Percentiles rank a stretch among this genome's conserved stretches.
These are phyloP conservation scores for Drosophila anceps DNA, from an alignment of 2,888 invertebrate species.

Conservation along the genomic window DNA sequence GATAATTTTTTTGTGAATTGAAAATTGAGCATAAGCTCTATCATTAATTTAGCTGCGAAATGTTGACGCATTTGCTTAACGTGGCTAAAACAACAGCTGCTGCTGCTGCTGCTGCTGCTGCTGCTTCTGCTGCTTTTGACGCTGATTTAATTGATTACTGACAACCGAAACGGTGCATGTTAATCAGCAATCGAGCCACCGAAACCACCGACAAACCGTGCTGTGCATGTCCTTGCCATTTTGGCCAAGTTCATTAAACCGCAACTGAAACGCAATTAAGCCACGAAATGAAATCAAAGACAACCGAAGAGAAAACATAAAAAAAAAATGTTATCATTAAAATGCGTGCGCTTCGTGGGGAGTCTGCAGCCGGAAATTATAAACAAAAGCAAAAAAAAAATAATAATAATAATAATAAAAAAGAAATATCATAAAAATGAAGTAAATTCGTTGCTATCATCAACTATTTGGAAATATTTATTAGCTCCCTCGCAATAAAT, in stretches of 20 bases:
- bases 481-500: constrained; percentile 31
- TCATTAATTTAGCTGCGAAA: constrained; percentile 54
- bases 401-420: not conserved
- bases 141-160: constrained; percentile 63
- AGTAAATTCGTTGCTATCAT: constrained; percentile 35
- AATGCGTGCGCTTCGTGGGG: constrained; percentile 53
- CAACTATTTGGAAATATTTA: constrained; percentile 48
- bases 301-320: constrained; percentile 4
- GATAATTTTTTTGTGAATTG: constrained; percentile 16
- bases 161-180: constrained; percentile 56
- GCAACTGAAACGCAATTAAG: constrained; percentile 40
- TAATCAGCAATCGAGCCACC: constrained; percentile 48
- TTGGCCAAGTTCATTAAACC: constrained; percentile 56
- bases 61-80: constrained; percentile 51
- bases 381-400: constrained; percentile 1
- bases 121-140: constrained; percentile 8
- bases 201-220: constrained; percentile 35
- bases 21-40: constrained; percentile 19
- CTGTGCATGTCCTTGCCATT: constrained; percentile 60
- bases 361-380: constrained; percentile 45
- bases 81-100: constrained; percentile 42
- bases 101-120: constrained; percentile 16
- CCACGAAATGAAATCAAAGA: constrained; percentile 35
- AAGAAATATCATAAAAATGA: constrained; percentile 6
- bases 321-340: constrained; percentile 47